Base-by-base conservation (phyloP, 1,140 invertebrate genomes). In the Drosophila teissieri region DNA sequence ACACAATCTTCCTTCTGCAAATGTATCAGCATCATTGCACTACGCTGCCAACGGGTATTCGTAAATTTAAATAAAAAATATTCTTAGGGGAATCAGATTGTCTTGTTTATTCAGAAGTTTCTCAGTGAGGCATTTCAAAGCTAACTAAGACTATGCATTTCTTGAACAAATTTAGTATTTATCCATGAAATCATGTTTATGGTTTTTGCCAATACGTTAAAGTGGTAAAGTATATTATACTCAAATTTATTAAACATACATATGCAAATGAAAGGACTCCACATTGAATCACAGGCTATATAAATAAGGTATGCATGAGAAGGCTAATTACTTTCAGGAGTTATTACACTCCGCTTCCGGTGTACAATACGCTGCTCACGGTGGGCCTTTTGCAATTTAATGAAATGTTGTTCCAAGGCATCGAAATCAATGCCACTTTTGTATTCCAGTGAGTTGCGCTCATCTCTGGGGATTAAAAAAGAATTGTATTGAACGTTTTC, bases 1-100 rank as follows among this genome's bases (percentile, higher is more conserved):
- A 96, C 37, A 96, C 95, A 1, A 94, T 97, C 62, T 96, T 97
- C 92, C 91, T 96, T 37, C 91, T 97, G 62, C 93, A 94, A 81
- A 94, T 95, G 92, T 95, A 94, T 93, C 77, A 91, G 51, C 74
- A 92, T 64, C 90, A 91, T 58, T 91, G 90, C 36, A 90, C 90
- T 4, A 58, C 73, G 2, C 34, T 82, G 42, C 74, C 84, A 27
- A 76, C 78, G 1, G 80, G 79, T 48, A 70, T 83, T 52, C 75
- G 68, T 17, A 90, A 70, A 44, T 86, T 75, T 74, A 90, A 91
- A 86, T 91, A 91, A 78, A 77, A 45, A 12, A 8, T 31, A 44
- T 34, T 46, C 3, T 7, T 31, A 64, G 15, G 19, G 5, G 12
- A 19, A 44, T 8, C 0, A 1, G 31, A 64, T 45, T 45, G 39